Evolutionary conservation across 2,797 vertebrate species (phyloP).

Genomic region (Florisuga fusca): DNA sequence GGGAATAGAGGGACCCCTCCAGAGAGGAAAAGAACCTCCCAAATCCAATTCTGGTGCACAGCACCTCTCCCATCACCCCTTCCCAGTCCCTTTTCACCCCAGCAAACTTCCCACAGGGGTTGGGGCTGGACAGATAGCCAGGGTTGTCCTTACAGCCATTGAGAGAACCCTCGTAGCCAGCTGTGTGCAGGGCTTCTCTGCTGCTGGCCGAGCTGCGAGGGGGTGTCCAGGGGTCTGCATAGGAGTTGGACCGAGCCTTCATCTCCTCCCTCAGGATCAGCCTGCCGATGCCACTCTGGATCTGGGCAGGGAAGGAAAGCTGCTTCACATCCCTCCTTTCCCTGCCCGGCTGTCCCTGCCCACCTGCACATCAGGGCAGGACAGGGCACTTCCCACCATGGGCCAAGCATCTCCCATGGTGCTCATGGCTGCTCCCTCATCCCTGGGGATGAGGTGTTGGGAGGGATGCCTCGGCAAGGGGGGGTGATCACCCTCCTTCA

Average conservation of each 20-base stretch:
- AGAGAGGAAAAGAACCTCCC: background rate
- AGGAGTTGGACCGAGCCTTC: slow-evolving; percentile 92
- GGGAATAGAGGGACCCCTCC: background rate
- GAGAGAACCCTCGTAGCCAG: slow-evolving; percentile 88
- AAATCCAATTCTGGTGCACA: background rate
- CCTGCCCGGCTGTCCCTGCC: background rate
- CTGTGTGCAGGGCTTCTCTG: slow-evolving; percentile 89
- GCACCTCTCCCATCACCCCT: background rate
- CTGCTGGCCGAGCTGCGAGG: slow-evolving; percentile 91
- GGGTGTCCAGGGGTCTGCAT: slow-evolving; percentile 92
- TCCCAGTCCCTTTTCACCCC: background rate
- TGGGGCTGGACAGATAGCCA: fast-evolving
- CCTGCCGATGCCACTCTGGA: slow-evolving; percentile 93
- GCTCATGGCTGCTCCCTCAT: background rate
- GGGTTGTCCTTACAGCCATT: slow-evolving; percentile 89
- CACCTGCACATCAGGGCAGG: fast-evolving
- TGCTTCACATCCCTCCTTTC: fast-evolving
- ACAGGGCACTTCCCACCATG: fast-evolving
- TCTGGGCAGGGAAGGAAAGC: slow-evolving; percentile 72
- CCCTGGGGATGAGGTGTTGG: background rate
- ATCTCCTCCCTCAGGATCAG: slow-evolving; percentile 98
- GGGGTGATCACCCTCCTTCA: background rate
- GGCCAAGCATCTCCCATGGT: background rate
- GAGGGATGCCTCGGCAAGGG: fast-evolving
- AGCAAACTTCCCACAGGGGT: background rate